A percentile compares a stretch with the other conserved stretches of the same genome.
Conservation (phyloP, 2,888 invertebrate genomes). For the Phlogophora meticulosa region DNA sequence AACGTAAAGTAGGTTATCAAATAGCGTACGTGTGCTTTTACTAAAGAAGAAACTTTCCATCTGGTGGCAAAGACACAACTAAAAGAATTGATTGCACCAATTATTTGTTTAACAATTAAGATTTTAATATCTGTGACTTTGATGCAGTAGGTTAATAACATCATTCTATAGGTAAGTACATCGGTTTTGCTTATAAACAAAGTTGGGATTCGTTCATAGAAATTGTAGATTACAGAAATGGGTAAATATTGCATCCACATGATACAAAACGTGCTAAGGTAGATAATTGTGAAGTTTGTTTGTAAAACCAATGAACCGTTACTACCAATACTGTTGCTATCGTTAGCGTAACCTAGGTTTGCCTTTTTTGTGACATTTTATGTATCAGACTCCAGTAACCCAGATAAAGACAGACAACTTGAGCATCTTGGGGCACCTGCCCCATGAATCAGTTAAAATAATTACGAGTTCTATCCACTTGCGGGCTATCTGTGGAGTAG, state of each 20-base stretch:
- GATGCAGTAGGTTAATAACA: constrained; percentile 29
- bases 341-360: constrained; percentile 1
- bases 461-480: background rate
- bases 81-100: background rate
- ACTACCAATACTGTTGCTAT: too few species aligned
- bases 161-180: background rate
- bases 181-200: constrained; percentile 5
- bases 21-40: background rate
- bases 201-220: background rate
- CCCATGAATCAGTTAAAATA: background rate
- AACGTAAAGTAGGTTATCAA: background rate
- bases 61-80: background rate
- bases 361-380: background rate
- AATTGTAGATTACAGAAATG: background rate
- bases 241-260: constrained; percentile 2
- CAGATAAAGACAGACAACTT: background rate
- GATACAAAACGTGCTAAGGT: constrained; percentile 1
- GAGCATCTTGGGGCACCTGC: too few species aligned
- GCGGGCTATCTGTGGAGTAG: too few species aligned
- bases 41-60: background rate
- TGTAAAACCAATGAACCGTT: constrained; percentile 5
- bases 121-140: constrained; percentile 16
- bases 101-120: constrained; percentile 8
- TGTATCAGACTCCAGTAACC: background rate
- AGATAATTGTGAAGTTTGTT: background rate